Conservation (phyloP, 2,888 invertebrate genomes). For the Sinelater perroti region DNA sequence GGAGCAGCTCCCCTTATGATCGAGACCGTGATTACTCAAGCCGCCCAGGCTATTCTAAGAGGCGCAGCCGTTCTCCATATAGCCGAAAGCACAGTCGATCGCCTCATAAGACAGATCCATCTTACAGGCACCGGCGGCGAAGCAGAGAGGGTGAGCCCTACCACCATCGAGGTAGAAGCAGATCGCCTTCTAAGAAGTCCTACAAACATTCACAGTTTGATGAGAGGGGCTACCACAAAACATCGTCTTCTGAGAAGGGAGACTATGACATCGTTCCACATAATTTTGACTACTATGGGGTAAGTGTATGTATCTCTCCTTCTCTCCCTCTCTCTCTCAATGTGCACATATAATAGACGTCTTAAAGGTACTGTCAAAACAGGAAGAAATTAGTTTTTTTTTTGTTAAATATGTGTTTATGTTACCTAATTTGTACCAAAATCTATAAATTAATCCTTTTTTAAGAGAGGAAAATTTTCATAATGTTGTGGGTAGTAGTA, state of each 20-base stretch:
- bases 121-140: neutral
- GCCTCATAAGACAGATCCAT: conserved; percentile 15
- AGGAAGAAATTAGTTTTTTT: too few species aligned
- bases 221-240: conserved; percentile 4
- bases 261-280: conserved; percentile 12
- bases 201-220: conserved; percentile 15
- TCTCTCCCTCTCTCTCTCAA: too few species aligned
- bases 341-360: too few species aligned
- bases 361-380: too few species aligned
- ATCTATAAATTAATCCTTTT: too few species aligned
- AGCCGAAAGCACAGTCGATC: conserved; percentile 23
- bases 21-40: conserved; percentile 10
- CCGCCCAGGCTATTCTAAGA: conserved; percentile 8
- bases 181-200: conserved; percentile 7
- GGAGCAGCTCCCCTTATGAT: conserved; percentile 25
- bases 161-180: neutral
- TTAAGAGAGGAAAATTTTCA: too few species aligned
- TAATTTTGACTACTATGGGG: conserved; percentile 32
- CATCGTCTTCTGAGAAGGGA: neutral
- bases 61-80: conserved; percentile 24
- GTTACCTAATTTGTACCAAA: too few species aligned
- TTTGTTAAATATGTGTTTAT: too few species aligned
- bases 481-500: too few species aligned
- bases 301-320: too few species aligned
- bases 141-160: conserved; percentile 12